Base-by-base conservation (phyloP, 2,113 vertebrate species). In the Cichladusa arquata region DNA sequence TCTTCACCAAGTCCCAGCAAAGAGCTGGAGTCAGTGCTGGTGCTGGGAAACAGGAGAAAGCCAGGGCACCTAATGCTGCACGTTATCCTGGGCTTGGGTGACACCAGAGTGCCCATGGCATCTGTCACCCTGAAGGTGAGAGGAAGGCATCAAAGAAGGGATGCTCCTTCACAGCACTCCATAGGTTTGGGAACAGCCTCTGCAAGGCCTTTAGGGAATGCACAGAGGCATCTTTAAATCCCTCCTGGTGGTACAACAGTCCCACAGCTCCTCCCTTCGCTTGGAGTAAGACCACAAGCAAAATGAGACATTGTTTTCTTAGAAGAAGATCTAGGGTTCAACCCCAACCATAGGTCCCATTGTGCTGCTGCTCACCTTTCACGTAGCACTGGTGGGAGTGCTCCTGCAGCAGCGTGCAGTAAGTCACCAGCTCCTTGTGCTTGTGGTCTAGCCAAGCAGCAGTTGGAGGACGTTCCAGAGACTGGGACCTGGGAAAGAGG, bases 321-420 rank as follows among this genome's bases (percentile, higher is more conserved):
- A 34, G 24, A 86, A 65, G 26, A 89, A 67, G 20, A 92, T 29
- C 8, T 45, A 92, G 54, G 10, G 28, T 45, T 33, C 69, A 94
- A 9, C 1, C 25, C 29, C 40, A 85, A 3, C 4, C 66, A 62
- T 47, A 66, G 29, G 29, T 73, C 36, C 34, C n/a, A n/a, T 2
- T 2, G 3, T 1, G 0, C 20, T 1, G 7, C 78, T 92, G 62
- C 94, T 91, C 65, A 99, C 99, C 98, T 87, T 98, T 98, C 90
- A 99, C 99, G 0, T 98, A 99, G 98, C 99, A 99, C 94, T 99
- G 99, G 92, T 99, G 98, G 64, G 99, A 99, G 45, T 99, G 98
- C 77, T 99, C 99, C 94, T 99, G 99, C 47, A 99, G 97, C 77
- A 99, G 97, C 0, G 98, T 98, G 96, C 99, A 99, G 83, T 99